These are phyloP conservation scores for Lordiphosa andalusiaca DNA, from an alignment of 2,888 invertebrate genomes.

Conservation along the genomic window DNA sequence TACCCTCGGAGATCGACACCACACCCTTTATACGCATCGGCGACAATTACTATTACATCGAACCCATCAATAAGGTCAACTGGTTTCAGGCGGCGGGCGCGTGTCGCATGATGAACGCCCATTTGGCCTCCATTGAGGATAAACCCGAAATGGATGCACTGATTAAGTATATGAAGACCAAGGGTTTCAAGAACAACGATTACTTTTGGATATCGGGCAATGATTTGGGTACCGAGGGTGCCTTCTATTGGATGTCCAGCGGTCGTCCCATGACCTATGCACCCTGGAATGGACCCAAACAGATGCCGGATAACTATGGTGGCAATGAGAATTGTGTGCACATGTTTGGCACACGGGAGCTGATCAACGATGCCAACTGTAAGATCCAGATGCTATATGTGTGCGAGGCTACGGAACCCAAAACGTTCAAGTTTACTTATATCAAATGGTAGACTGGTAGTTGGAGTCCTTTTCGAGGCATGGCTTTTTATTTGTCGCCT, in stretches of 20 bases:
- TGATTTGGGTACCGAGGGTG: constrained; percentile 66
- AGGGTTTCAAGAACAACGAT: constrained; percentile 53
- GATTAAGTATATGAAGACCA: constrained; percentile 50
- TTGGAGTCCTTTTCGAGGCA: constrained; percentile 18
- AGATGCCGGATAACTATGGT: constrained; percentile 67
- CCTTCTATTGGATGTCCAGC: constrained; percentile 67
- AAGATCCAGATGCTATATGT: constrained; percentile 58
- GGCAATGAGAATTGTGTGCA: constrained; percentile 69
- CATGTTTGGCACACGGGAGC: constrained; percentile 57
- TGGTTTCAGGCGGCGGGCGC: constrained; percentile 69
- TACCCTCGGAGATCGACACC: constrained; percentile 59
- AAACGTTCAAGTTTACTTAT: constrained; percentile 59
- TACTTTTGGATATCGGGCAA: constrained; percentile 72
- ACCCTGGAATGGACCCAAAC: constrained; percentile 66
- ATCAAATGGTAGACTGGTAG: constrained; percentile 45
- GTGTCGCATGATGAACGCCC: constrained; percentile 67
- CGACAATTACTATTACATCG: constrained; percentile 63
- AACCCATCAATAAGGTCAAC: constrained; percentile 60
- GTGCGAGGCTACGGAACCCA: constrained; percentile 61
- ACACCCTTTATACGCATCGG: constrained; percentile 59
- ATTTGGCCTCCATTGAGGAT: constrained; percentile 65
- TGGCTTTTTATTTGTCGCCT: constrained; percentile 3
- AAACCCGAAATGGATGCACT: constrained; percentile 58
- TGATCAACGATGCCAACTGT: constrained; percentile 70
- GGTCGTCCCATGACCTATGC: constrained; percentile 64